Evolutionary conservation across 2,113 vertebrate genomes (phyloP).

Genomic region (Tragelaphus imberbis): DNA sequence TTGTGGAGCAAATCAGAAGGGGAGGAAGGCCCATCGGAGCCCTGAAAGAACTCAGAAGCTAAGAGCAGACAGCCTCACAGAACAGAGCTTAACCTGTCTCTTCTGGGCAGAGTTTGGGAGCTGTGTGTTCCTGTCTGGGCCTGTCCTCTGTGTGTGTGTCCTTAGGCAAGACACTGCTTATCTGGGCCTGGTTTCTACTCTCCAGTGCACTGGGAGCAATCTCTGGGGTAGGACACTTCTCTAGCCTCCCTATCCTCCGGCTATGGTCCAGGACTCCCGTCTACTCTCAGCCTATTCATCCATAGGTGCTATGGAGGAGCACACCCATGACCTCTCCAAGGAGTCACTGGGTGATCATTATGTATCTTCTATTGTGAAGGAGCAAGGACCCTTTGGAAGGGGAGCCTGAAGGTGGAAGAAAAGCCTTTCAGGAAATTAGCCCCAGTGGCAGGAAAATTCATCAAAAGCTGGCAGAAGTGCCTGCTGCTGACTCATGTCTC

Average conservation of each 20-base stretch:
- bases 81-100: not conserved
- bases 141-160: not conserved
- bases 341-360: not conserved
- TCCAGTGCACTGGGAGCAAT: not conserved
- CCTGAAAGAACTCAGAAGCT: constrained; percentile 7
- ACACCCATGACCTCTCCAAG: not conserved
- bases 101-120: not conserved
- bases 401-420: constrained; percentile 26
- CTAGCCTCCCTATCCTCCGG: not conserved
- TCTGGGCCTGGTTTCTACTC: not conserved
- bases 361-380: not conserved
- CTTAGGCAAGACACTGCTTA: not conserved
- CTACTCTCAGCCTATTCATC: not conserved
- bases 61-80: not conserved
- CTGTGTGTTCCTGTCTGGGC: not conserved
- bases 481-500: constrained; percentile 26
- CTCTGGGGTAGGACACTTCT: not conserved
- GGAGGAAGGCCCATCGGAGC: not conserved
- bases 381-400: constrained; percentile 11
- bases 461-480: constrained; percentile 37
- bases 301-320: not conserved
- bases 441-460: constrained; percentile 45
- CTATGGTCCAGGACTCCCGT: not conserved
- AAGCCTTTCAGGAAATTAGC: constrained; percentile 64
- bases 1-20: not conserved